Base-by-base conservation (phyloP, 2,888 invertebrate genomes). In the Shargacucullia verbasci region DNA sequence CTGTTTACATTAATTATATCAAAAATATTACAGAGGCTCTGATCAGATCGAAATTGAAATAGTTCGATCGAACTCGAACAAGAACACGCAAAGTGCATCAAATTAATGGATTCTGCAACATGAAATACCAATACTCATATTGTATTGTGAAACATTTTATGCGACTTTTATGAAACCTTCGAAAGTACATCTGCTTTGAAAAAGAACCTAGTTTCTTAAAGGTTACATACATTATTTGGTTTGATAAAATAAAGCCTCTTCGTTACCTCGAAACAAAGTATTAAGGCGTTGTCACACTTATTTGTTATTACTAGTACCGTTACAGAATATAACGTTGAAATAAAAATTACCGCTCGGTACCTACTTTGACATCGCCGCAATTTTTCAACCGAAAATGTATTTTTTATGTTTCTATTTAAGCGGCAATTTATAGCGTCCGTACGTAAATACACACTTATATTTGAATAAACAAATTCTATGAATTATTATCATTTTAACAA, bases 401-500 rank as follows among this genome's bases (percentile, higher is more conserved):
- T 55, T 57, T n/a, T 66, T 58, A 55, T 73, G 54, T 53, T 56
- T 63, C 52, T 68, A 68, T 67, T 75, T 76, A 73, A 55, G 52
- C 54, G 31, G 35, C 46, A 44, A 73, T 73, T 76, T 76, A 65
- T 64, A 38, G 46, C 55, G 45, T 58, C 50, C 41, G 38, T 48
- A 45, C 43, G 13, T 57, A 59, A 60, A 61, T 53, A 56, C 43
- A 52, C 43, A 63, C 37, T 59, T 60, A 49, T 38, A 57, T 79
- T 73, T 72, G 56, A 63, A 71, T 73, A 74, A 74, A 79, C 65
- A 66, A 76, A 81, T 74, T 67, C 34, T 61, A 55, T 73, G 67
- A 76, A 70, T 77, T 74, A 70, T 77, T 74, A 67, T 71, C 20
- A 75, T 78, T 80, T 73, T 72, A 64, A 79, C 79, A 78, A 78